Conservation (phyloP, 2,888 invertebrate genomes). For the Tetranychus truncatus region DNA sequence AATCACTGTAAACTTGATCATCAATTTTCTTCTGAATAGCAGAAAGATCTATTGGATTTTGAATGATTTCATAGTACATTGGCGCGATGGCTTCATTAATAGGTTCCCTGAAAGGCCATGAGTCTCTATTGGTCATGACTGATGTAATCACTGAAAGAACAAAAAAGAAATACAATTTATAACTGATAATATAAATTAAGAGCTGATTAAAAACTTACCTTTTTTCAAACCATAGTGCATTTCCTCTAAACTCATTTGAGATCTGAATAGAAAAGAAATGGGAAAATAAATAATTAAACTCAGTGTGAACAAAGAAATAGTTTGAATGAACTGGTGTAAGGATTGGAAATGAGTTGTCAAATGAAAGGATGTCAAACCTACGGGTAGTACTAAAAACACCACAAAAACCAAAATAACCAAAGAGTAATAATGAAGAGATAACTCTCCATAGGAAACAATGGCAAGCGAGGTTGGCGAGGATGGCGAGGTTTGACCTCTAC, state of each 20-base stretch:
- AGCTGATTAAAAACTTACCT: neutral
- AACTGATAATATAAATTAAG: neutral
- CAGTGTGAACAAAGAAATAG: too few relatives aligned
- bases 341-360: too few relatives aligned
- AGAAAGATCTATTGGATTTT: slow-evolving; percentile 60
- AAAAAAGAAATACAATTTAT: slow-evolving; percentile 8
- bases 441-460: too few relatives aligned
- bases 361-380: too few relatives aligned
- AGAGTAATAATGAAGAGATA: too few relatives aligned
- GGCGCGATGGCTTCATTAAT: slow-evolving; percentile 84
- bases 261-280: neutral
- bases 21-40: slow-evolving; percentile 73
- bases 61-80: slow-evolving; percentile 46
- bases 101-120: slow-evolving; percentile 84
- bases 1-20: slow-evolving; percentile 55
- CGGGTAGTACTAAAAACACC: too few relatives aligned
- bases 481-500: too few relatives aligned
- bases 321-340: too few relatives aligned
- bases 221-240: slow-evolving; percentile 49
- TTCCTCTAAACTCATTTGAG: neutral
- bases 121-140: slow-evolving; percentile 68
- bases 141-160: slow-evolving; percentile 49
- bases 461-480: too few relatives aligned
- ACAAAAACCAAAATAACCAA: too few relatives aligned
- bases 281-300: too few relatives aligned